Evolutionary conservation across 2,797 vertebrate species (phyloP).

Genomic region (Anguilla anguilla): DNA sequence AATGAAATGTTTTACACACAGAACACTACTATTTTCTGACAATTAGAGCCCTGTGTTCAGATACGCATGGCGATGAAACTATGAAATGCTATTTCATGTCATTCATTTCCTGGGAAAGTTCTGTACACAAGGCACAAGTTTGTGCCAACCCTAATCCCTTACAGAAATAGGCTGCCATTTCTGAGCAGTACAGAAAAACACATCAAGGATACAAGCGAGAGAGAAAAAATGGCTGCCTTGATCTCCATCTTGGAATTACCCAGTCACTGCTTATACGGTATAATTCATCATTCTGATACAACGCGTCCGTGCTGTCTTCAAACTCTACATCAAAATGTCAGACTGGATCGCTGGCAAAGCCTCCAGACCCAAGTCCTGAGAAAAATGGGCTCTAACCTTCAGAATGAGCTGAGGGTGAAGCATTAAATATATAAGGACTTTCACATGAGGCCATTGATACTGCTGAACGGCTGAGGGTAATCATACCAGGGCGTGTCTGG

Average conservation of each 20-base stretch:
- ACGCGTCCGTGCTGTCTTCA: background rate
- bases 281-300: background rate
- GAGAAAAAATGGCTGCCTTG: background rate
- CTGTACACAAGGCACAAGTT: background rate
- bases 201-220: background rate
- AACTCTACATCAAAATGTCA: background rate
- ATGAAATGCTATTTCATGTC: background rate
- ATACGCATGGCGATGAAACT: background rate
- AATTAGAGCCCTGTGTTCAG: conserved; percentile 1
- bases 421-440: background rate
- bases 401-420: background rate
- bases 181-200: background rate
- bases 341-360: background rate
- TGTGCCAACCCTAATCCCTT: background rate
- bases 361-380: background rate
- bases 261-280: background rate
- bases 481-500: background rate
- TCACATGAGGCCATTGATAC: background rate
- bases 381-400: background rate
- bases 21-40: background rate
- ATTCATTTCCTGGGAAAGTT: background rate
- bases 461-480: background rate
- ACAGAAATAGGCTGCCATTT: background rate
- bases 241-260: background rate
- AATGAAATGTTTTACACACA: background rate